These are phyloP conservation scores for Aptenodytes patagonicus DNA, from an alignment of 2,113 vertebrate genomes.

Conservation along the genomic window DNA sequence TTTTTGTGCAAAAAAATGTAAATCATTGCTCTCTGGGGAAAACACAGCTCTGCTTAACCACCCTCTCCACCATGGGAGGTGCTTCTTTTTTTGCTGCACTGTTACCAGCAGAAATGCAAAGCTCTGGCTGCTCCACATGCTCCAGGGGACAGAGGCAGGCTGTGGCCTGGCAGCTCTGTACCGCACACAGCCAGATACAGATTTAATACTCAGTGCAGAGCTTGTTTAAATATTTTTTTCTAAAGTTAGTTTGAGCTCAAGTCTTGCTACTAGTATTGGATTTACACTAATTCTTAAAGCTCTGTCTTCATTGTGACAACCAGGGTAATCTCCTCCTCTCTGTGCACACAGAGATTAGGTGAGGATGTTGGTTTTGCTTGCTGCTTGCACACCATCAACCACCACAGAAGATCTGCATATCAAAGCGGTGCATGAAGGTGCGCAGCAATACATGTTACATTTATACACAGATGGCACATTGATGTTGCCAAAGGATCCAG, in stretches of 20 bases:
- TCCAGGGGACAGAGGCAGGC: not conserved
- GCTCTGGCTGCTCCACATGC: not conserved
- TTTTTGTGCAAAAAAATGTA: not conserved
- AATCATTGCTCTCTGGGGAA: not conserved
- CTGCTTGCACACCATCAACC: not conserved
- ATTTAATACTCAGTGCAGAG: not conserved
- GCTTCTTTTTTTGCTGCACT: not conserved
- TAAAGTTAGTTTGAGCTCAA: not conserved
- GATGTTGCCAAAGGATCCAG: not conserved
- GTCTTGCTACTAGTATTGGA: not conserved
- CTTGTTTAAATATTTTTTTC: not conserved
- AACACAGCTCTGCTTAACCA: not conserved
- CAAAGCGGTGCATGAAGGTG: not conserved
- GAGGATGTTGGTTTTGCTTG: not conserved
- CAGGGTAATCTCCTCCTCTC: not conserved
- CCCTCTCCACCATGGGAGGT: not conserved
- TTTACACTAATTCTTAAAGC: not conserved
- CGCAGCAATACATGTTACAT: not conserved
- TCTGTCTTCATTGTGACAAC: not conserved
- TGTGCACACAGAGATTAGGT: not conserved
- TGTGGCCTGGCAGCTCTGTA: not conserved
- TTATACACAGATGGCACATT: not conserved
- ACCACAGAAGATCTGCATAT: not conserved
- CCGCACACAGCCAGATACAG: fast-evolving
- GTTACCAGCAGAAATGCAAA: not conserved